A percentile compares a stretch with the other conserved stretches of the same genome.
These are phyloP conservation scores for Tylochromis polylepis DNA, from an alignment of 2,113 vertebrate genomes.

Conservation along the genomic window DNA sequence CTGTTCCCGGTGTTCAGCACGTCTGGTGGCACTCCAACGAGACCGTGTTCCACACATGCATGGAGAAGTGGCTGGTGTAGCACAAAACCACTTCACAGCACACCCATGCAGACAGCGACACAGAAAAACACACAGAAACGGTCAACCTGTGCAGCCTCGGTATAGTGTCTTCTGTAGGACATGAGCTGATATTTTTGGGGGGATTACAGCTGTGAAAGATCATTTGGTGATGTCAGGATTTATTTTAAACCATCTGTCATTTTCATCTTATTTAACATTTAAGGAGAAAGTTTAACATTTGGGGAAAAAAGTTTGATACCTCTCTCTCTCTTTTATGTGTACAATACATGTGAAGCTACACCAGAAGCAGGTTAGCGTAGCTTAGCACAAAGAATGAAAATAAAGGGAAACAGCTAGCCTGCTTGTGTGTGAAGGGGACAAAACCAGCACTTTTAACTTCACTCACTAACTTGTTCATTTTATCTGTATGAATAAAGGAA, in stretches of 20 bases:
- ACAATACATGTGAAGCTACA: not conserved
- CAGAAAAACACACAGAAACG: not conserved
- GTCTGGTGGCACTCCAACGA: slow-evolving; percentile 84
- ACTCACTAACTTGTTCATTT: not conserved
- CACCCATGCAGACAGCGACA: not conserved
- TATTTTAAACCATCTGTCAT: not conserved
- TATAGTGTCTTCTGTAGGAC: not conserved
- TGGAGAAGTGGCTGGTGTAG: slow-evolving; percentile 83
- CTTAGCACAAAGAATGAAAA: not conserved
- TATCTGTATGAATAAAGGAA: not conserved
- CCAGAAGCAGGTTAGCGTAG: not conserved
- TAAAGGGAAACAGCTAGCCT: not conserved
- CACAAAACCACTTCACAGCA: not conserved
- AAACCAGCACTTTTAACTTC: not conserved
- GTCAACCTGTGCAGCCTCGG: not conserved
- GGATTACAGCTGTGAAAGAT: not conserved
- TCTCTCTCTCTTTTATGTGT: not conserved
- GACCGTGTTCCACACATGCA: slow-evolving; percentile 80
- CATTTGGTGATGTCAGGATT: not conserved
- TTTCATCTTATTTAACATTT: not conserved
- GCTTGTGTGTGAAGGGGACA: not conserved
- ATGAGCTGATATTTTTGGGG: not conserved
- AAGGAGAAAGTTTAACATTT: not conserved
- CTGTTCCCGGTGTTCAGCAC: slow-evolving; percentile 75
- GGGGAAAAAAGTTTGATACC: not conserved